Percentiles rank a stretch among this genome's conserved stretches.
These are phyloP conservation scores for Desmophyllum pertusum DNA, from an alignment of 92 coral and sea anemone species.

Conservation along the genomic window DNA sequence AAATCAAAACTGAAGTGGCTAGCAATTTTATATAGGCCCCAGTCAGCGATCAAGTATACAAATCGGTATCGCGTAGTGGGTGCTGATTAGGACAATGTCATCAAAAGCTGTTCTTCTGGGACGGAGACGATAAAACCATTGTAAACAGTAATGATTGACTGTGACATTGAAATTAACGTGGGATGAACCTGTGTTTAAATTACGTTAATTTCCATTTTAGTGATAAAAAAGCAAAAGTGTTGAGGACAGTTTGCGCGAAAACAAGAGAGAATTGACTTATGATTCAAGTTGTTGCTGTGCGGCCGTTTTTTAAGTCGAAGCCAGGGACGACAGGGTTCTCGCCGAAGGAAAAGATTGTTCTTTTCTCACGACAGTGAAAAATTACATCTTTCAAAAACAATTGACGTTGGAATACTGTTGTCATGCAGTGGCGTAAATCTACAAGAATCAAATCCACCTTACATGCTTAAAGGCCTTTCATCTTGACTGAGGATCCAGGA, in stretches of 20 bases:
- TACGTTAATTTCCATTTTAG: neutral
- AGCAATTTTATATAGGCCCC: neutral
- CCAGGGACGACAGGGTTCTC: neutral
- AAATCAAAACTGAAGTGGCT: neutral
- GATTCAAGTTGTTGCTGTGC: neutral
- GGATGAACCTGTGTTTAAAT: neutral
- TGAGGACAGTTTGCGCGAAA: neutral
- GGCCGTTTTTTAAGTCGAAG: neutral
- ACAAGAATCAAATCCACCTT: too few species aligned
- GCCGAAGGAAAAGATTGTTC: neutral
- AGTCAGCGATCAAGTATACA: neutral
- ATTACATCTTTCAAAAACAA: neutral
- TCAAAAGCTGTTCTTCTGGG: neutral
- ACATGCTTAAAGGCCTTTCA: too few species aligned
- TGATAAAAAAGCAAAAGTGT: neutral
- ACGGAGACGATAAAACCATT: neutral
- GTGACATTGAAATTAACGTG: neutral
- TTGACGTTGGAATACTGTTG: neutral
- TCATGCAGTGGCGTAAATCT: neutral
- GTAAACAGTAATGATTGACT: slow-evolving; percentile 6
- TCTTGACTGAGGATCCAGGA: too few species aligned
- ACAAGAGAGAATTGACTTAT: neutral
- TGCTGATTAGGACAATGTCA: neutral
- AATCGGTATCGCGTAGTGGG: neutral
- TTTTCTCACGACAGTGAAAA: neutral